phyloP scores from a whole-genome alignment of 30 jellyfish, hydroid and myxozoan species.

The Nemopilema nomurai region DNA sequence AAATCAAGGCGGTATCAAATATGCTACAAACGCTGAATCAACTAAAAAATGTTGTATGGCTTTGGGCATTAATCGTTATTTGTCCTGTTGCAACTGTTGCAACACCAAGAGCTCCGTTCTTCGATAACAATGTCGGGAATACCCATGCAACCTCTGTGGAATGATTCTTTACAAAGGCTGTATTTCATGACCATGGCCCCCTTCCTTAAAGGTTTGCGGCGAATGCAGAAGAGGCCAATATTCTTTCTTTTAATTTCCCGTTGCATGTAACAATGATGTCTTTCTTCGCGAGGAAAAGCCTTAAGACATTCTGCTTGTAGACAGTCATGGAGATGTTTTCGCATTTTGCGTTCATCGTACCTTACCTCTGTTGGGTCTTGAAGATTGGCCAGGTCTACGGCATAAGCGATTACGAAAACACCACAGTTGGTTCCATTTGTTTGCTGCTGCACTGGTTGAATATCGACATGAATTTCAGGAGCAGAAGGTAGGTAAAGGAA shows the following conservation, averaged over 20 bases:
- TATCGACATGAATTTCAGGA: conserved; percentile 28
- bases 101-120: no score
- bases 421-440: conserved; percentile 39
- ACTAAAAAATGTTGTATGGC: no score
- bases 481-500: conserved; percentile 18
- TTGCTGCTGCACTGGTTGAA: conserved; percentile 51
- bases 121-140: no score
- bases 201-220: not conserved
- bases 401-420: conserved; percentile 32
- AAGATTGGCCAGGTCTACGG: conserved; percentile 9
- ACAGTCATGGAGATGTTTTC: conserved; percentile 29
- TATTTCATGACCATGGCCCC: not conserved
- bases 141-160: no score
- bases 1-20: not conserved
- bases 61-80: no score
- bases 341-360: conserved; percentile 18
- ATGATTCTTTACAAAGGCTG: not conserved
- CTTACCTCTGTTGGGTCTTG: conserved; percentile 4
- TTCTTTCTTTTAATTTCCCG: not conserved
- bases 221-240: not conserved
- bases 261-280: not conserved
- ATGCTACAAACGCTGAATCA: not conserved
- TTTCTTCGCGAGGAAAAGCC: conserved; percentile 12
- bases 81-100: no score
- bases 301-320: conserved; percentile 18